Base-by-base conservation (phyloP, 1,140 invertebrate species). In the Physella acuta region DNA sequence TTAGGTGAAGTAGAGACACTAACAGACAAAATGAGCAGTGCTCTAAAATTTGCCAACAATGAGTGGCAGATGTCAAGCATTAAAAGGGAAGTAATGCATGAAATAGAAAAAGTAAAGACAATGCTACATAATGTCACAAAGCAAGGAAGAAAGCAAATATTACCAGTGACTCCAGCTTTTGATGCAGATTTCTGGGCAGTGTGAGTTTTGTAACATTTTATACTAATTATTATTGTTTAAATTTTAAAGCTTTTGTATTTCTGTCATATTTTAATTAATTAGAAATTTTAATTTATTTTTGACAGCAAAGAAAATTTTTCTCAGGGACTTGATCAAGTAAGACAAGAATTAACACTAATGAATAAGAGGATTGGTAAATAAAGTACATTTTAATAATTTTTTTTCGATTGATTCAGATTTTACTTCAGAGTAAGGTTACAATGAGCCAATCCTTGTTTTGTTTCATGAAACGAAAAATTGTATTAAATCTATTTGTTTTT, bases 311-410 rank as follows among this genome's bases (percentile, higher is more conserved):
- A 67, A 26, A 67, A 58, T 58, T 39, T 67, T 14, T 52, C 65
- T 26, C 28, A 58, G 16, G 58, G 53, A 33, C 33, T 67, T 11
- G 65, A 67, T 4, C 53, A 26, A 33, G 24, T 67, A 26, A 52
- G 53, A 14, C 1, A 24, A 1, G 65, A 67, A 17, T 20, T 67
- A 16, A 28, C 17, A 26, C 11, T 28, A 52, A 58, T 67, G 65
- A 67, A 58, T 20, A 58, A 58, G 39, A 67, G 65, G 44, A 37
- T 67, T 37, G 65, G 65, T 67, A 39, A 44, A 51, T 8, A n/a
- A n/a, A n/a, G n/a, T n/a, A n/a, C n/a, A n/a, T n/a, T n/a, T n/a
- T n/a, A n/a, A n/a, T n/a, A n/a, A n/a, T n/a, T n/a, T n/a, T n/a
- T n/a, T n/a, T n/a, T n/a, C n/a, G n/a, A n/a, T n/a, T n/a, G n/a